Evolutionary conservation across 1,140 invertebrate species (phyloP), one percentile per base, ranked within the genome.

Genomic region (Stegodyphus dumicola): DNA sequence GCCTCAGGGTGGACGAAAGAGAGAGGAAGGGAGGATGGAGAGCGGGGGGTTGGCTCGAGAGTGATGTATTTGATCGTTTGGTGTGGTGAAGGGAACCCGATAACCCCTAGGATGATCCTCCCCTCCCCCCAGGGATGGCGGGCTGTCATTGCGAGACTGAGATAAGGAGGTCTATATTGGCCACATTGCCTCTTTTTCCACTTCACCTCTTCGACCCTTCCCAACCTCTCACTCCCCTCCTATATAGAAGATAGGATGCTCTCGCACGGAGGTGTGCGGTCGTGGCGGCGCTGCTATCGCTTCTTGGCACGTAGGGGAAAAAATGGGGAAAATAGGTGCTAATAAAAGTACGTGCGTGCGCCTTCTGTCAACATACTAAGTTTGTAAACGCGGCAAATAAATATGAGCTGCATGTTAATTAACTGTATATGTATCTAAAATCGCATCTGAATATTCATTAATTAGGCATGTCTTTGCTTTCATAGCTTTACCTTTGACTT

Each of bases 111-210:
- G 74, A 69, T 70, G n/a, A 53, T 49, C 66, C 65, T 33, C 51
- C 73, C 81, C 60, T 17, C 48, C 11, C 51, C 81, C 74, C 60
- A 10, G 6, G 52, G 74, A 51, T 49, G 17, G 65, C 11, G 73
- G 54, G 33, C 81, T 85, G 81, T 85, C 81, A 85, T 76, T 85
- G 81, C 81, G 81, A 85, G 65, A 70, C 81, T 52, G 64, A 67
- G 81, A 85, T 85, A 85, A 85, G 81, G 49, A 76, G 51, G 15
- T 69, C 81, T 85, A 77, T 85, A 85, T 85, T 85, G 81, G 81
- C 81, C 81, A 85, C 81, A 85, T 85, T 85, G 81, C 81, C 73
- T 85, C 73, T 77, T 85, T 75, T 85, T 85, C 81, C 65, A 77
- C 81, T 77, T 77, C 81, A 76, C 74, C 81, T 85, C 81, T 75